Conservation (phyloP, 2,113 vertebrate species). For the Trogon surrucura region DNA sequence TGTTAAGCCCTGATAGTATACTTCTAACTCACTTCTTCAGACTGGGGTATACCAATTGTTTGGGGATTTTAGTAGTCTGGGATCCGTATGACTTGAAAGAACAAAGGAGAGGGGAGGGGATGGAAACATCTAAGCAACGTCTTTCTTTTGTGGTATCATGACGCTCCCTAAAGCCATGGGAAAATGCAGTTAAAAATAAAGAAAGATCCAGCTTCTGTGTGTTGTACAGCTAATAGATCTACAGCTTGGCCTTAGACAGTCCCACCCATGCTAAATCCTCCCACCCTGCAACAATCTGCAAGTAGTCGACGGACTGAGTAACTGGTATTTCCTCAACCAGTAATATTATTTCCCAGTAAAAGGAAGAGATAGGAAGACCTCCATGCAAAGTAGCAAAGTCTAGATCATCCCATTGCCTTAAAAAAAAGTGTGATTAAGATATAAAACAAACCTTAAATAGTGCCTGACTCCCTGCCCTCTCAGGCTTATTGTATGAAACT, state of each 20-base stretch:
- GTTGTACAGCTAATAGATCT: neutral
- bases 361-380: neutral
- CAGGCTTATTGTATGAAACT: neutral
- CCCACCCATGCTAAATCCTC: neutral
- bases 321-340: neutral
- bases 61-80: neutral
- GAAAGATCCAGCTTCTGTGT: neutral
- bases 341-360: neutral
- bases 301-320: neutral
- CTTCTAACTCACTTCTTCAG: neutral
- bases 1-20: rapidly evolving
- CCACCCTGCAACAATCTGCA: neutral
- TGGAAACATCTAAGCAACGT: neutral
- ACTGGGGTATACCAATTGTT: neutral
- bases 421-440: neutral
- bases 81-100: neutral
- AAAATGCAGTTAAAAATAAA: neutral
- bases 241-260: neutral
- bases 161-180: neutral
- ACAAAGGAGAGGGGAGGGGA: neutral
- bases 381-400: neutral
- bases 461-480: neutral
- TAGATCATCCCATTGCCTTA: rapidly evolving
- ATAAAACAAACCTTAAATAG: neutral
- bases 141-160: neutral